Conservation (phyloP, 1,140 invertebrate genomes). For the Plodia interpunctella region DNA sequence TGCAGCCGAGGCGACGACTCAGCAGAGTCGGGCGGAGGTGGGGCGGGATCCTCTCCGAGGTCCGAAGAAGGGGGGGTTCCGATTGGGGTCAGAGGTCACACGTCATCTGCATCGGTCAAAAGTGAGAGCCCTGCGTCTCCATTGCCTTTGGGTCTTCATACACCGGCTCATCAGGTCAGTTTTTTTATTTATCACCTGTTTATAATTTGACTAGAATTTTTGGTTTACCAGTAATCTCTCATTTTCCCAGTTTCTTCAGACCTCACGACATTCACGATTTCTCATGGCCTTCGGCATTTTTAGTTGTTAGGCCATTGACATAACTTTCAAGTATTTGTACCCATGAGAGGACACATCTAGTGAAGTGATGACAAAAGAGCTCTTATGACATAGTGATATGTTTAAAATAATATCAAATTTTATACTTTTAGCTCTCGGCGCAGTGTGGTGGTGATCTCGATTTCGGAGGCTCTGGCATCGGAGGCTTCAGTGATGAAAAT, state of each 20-base stretch:
- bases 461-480: constrained; percentile 65
- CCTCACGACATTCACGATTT: too few relatives aligned
- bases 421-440: constrained; percentile 56
- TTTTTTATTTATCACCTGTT: background rate
- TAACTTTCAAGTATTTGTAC: too few relatives aligned
- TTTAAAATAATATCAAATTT: background rate
- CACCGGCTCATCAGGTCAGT: constrained; percentile 58
- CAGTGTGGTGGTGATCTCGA: constrained; percentile 73
- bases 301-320: too few relatives aligned
- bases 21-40: constrained; percentile 78
- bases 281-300: too few relatives aligned
- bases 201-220: too few relatives aligned
- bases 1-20: constrained; percentile 78
- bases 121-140: constrained; percentile 81
- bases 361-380: too few relatives aligned
- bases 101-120: constrained; percentile 93
- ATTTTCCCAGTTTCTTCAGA: too few relatives aligned
- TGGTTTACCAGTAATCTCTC: too few relatives aligned
- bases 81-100: constrained; percentile 79
- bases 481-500: constrained; percentile 70
- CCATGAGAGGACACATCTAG: too few relatives aligned
- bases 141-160: constrained; percentile 51
- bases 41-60: constrained; percentile 86
- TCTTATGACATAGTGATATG: too few relatives aligned
- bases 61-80: constrained; percentile 86